Conservation (phyloP, 2,797 vertebrate genomes). For the Acanthurus lineatus region DNA sequence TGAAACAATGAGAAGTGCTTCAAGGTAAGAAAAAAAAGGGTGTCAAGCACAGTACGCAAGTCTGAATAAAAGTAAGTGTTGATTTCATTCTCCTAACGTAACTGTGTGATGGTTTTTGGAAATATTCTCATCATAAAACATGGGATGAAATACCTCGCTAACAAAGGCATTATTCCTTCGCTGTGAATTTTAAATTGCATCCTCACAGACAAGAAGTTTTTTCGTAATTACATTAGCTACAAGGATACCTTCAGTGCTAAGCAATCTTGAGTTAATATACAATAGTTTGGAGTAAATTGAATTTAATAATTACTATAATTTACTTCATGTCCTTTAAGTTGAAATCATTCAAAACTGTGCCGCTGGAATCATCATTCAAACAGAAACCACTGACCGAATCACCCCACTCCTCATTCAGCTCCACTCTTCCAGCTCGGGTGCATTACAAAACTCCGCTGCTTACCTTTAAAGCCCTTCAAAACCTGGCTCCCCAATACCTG, state of each 20-base stretch:
- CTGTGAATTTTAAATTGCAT: conserved; percentile 30
- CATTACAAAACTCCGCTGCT: too few species aligned
- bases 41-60: background rate
- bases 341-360: background rate
- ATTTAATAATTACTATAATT: background rate
- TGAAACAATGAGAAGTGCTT: conserved; percentile 44
- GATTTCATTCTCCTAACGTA: conserved; percentile 21
- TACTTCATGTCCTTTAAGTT: background rate
- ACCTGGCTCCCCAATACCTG: too few species aligned
- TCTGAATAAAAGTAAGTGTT: background rate
- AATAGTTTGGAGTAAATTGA: conserved; percentile 15
- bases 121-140: background rate
- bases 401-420: too few species aligned
- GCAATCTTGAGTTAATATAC: conserved; percentile 29
- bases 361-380: too few species aligned
- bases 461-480: too few species aligned
- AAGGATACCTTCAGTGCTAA: conserved; percentile 2
- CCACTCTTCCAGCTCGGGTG: too few species aligned
- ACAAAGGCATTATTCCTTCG: background rate
- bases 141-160: background rate
- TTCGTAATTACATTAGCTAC: background rate
- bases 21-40: conserved; percentile 30
- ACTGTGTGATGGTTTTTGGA: conserved; percentile 3
- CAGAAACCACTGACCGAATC: too few species aligned
- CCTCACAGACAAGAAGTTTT: background rate